Evolutionary conservation across 2,113 vertebrate genomes (phyloP), one percentile per base, ranked within the genome.

Genomic region (Centropus bengalensis): DNA sequence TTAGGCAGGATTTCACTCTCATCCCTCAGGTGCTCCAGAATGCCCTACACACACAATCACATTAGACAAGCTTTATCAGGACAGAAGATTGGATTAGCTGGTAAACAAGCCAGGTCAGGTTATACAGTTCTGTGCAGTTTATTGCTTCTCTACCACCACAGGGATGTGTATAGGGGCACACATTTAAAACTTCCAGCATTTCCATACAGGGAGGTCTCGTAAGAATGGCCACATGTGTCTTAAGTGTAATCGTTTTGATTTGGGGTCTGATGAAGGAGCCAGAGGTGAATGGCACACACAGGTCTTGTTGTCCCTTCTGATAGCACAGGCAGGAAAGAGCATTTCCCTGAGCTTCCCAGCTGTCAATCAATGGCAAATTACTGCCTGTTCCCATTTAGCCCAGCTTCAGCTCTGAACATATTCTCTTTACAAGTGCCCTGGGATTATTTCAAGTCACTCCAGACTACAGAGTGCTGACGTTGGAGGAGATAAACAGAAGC

Each of bases 401-500:
- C 59, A 78, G 74, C 88, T 94, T 42, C 74, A 92, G 76, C 81
- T 79, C 88, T 88, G 83, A 59, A 55, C 42, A 64, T 33, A 90
- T 83, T 75, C 71, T 40, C 75, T 96, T 79, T 93, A 38, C 75
- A 64, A 85, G 78, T 82, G 73, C n/a, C 82, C 74, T 69, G 51
- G 88, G 87, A 95, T 85, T 75, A 93, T 90, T 95, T 91, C 92
- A 86, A 73, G 88, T 79, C 88, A 90, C 92, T 96, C 95, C 96
- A 96, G 94, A 96, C 93, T 91, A 88, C 82, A 51, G 60, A 0
- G 14, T 88, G 88, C 88, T 95, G 94, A 97, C 76, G 88, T 93
- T 30, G 83, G 77, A 96, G 88, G 90, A 90, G 76, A 94, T 79
- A 68, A 96, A 90, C 94, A 97, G 85, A 36, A 86, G 95, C 70